These are phyloP conservation scores for Lepus oiostolus DNA, from an alignment of 2,797 vertebrate genomes.

Conservation along the genomic window DNA sequence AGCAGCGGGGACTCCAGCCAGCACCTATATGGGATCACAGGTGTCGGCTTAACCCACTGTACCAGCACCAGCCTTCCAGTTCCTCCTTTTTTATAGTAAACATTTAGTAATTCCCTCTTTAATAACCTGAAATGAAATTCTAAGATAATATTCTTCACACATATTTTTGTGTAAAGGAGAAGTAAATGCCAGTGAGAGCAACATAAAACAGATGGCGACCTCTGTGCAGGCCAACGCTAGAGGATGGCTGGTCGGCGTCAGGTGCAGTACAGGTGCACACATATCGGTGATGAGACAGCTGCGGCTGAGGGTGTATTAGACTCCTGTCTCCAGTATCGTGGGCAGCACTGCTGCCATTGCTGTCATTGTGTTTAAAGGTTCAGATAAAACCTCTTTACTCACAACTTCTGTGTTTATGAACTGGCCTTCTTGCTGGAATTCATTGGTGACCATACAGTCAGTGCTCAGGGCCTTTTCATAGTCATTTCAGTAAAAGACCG, in stretches of 20 bases:
- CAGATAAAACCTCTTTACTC: background rate
- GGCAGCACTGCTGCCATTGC: background rate
- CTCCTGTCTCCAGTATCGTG: background rate
- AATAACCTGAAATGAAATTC: background rate
- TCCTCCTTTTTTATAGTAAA: background rate
- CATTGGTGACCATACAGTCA: background rate
- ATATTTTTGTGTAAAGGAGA: background rate
- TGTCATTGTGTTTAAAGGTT: background rate
- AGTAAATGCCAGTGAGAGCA: background rate
- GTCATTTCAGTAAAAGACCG: background rate
- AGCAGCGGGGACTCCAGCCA: too few relatives aligned
- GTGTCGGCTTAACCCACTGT: too few relatives aligned
- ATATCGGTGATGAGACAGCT: background rate
- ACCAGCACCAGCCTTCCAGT: too few relatives aligned
- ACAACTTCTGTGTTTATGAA: background rate
- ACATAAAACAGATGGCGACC: background rate
- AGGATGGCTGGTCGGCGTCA: background rate
- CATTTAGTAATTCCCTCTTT: slow-evolving; percentile 26
- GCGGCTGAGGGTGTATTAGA: too few relatives aligned
- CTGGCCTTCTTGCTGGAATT: background rate
- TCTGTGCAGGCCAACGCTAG: background rate
- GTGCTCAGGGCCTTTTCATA: background rate
- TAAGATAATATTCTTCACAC: background rate
- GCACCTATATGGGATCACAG: too few relatives aligned
- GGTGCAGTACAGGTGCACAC: background rate